These are phyloP conservation scores for Anaspis maculata DNA, from an alignment of 2,888 invertebrate species.

Conservation along the genomic window DNA sequence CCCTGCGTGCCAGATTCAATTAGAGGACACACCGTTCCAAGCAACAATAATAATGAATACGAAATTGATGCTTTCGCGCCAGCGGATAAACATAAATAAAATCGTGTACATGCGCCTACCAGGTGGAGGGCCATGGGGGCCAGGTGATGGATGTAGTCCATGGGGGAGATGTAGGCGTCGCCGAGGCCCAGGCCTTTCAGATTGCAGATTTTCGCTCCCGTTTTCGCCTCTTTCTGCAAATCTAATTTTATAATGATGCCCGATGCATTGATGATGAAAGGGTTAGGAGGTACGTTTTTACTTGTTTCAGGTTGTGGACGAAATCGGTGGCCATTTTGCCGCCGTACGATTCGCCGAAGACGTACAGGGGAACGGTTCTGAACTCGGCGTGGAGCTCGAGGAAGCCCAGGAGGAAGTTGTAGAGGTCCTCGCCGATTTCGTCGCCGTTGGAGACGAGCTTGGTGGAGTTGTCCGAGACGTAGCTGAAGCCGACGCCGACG, in stretches of 20 bases:
- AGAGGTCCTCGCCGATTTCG: slow-evolving; percentile 65
- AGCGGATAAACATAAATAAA: too few species aligned
- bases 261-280: slow-evolving; percentile 13
- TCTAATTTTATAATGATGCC: neutral
- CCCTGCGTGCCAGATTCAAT: slow-evolving; percentile 24
- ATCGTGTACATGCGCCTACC: too few species aligned
- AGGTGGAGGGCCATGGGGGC: slow-evolving; percentile 66
- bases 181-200: slow-evolving; percentile 73
- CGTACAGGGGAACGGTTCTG: slow-evolving; percentile 65
- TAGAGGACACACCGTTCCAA: too few species aligned
- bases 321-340: slow-evolving; percentile 87
- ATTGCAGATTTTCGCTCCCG: slow-evolving; percentile 44
- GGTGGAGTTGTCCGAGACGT: slow-evolving; percentile 47
- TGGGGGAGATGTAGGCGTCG: slow-evolving; percentile 83
- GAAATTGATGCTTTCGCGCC: neutral
- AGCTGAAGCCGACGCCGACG: slow-evolving; percentile 80
- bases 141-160: slow-evolving; percentile 77
- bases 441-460: slow-evolving; percentile 49
- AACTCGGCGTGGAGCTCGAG: slow-evolving; percentile 57
- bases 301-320: slow-evolving; percentile 52
- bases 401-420: slow-evolving; percentile 62
- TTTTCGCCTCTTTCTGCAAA: too few species aligned
- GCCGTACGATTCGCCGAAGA: slow-evolving; percentile 84
- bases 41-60: slow-evolving; percentile 7
- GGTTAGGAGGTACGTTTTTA: too few species aligned